Percentiles rank a stretch among this genome's conserved stretches.
Conservation (phyloP, 2,888 invertebrate species). For the Carabus problematicus region DNA sequence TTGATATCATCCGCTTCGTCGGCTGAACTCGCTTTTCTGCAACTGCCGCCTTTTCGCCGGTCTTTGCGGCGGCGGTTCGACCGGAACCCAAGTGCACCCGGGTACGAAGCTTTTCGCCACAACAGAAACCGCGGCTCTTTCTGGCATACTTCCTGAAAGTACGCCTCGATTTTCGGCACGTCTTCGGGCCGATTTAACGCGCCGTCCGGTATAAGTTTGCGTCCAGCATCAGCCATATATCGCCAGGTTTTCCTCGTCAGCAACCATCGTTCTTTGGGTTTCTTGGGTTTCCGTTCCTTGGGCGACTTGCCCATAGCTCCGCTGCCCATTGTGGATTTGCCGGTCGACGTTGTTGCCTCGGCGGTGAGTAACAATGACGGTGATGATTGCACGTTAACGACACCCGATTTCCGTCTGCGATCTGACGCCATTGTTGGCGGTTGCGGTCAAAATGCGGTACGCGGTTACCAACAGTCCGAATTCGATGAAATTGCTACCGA, state of each 20-base stretch:
- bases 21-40: slow-evolving; percentile 70
- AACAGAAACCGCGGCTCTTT: slow-evolving; percentile 79
- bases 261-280: slow-evolving; percentile 82
- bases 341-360: slow-evolving; percentile 60
- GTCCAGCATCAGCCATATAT: slow-evolving; percentile 91
- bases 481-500: background rate
- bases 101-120: slow-evolving; percentile 85
- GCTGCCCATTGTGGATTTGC: slow-evolving; percentile 48
- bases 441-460: background rate
- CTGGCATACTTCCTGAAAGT: slow-evolving; percentile 83
- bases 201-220: slow-evolving; percentile 84
- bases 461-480: background rate
- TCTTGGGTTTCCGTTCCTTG: slow-evolving; percentile 63
- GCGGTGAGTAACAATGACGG: slow-evolving; percentile 55
- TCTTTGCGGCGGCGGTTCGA: slow-evolving; percentile 66
- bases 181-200: slow-evolving; percentile 76
- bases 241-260: slow-evolving; percentile 89
- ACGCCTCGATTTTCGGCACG: slow-evolving; percentile 80
- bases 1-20: slow-evolving; percentile 67
- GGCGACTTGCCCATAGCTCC: slow-evolving; percentile 64
- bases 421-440: slow-evolving; percentile 51
- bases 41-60: slow-evolving; percentile 71
- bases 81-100: slow-evolving; percentile 69
- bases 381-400: slow-evolving; percentile 42
- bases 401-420: slow-evolving; percentile 49